Evolutionary conservation across 2,797 vertebrate genomes (phyloP).

Genomic region (Lepilemur septentrionalis): DNA sequence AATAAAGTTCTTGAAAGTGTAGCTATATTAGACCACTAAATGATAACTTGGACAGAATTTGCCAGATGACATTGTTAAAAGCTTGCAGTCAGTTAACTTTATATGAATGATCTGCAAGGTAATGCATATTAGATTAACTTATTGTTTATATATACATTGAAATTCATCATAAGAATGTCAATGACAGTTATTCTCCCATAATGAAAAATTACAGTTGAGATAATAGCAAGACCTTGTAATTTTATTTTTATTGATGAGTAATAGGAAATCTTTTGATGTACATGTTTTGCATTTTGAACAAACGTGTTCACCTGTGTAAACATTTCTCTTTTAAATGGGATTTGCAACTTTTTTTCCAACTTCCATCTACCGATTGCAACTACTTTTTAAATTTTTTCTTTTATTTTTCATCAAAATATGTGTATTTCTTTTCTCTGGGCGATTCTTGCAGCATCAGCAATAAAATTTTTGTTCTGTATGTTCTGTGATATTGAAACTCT

Average conservation of each 20-base stretch:
- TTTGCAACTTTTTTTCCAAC: background rate
- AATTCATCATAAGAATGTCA: background rate
- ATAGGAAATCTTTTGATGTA: background rate
- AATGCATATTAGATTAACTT: background rate
- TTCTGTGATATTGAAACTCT: background rate
- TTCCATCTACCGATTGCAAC: background rate
- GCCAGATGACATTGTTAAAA: constrained; percentile 17
- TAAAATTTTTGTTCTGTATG: background rate
- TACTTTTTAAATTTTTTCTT: background rate
- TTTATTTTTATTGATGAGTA: constrained; percentile 3
- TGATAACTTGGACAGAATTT: constrained; percentile 18
- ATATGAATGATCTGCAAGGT: background rate
- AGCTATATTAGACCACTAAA: background rate
- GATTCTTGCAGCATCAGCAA: background rate
- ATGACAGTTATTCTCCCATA: background rate
- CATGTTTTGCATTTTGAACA: background rate
- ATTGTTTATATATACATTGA: background rate
- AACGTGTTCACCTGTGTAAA: background rate
- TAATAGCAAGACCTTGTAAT: background rate
- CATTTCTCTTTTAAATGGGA: background rate
- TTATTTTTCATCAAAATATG: background rate
- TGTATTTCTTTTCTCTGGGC: background rate
- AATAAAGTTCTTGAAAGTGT: constrained; percentile 54
- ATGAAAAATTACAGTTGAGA: constrained; percentile 29
- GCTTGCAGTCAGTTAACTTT: constrained; percentile 31